phyloP scores from a whole-genome alignment of 2,797 vertebrate genomes.

The Siniperca undulata region DNA sequence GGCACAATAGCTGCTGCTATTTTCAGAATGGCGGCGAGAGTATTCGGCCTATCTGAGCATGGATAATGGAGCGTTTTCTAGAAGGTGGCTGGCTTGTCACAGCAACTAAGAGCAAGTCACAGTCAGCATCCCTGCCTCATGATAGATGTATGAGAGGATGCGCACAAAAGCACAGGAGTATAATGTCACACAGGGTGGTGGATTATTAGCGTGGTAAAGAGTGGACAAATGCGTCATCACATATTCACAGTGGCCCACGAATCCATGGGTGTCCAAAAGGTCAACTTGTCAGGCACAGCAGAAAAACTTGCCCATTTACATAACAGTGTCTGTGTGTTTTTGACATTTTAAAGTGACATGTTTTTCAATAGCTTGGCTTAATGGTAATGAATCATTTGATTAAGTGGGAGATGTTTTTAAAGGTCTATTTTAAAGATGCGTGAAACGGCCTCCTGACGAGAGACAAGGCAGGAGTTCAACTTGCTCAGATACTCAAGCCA shows the following conservation, averaged over 20 bases:
- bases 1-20: conserved; percentile 68
- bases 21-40: conserved; percentile 57
- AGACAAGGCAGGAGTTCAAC: not conserved
- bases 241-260: conserved; percentile 38
- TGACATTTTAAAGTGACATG: conserved; percentile 23
- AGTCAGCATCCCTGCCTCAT: conserved; percentile 63
- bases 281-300: conserved; percentile 25
- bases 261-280: conserved; percentile 39
- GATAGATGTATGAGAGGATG: conserved; percentile 57
- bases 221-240: conserved; percentile 42
- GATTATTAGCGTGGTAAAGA: conserved; percentile 48
- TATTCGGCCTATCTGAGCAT: conserved; percentile 62
- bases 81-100: conserved; percentile 60
- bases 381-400: conserved; percentile 38
- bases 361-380: not conserved
- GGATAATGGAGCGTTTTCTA: conserved; percentile 69
- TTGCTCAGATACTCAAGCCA: not conserved
- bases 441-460: not conserved
- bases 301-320: conserved; percentile 14
- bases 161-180: conserved; percentile 42
- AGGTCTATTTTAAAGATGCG: conserved; percentile 3
- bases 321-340: not conserved
- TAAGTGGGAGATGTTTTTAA: not conserved
- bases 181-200: conserved; percentile 45
- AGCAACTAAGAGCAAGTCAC: conserved; percentile 71